A percentile compares a stretch with the other conserved stretches of the same genome.
Evolutionary conservation across 2,113 vertebrate species (phyloP).

Genomic region (Ifrita kowaldi): DNA sequence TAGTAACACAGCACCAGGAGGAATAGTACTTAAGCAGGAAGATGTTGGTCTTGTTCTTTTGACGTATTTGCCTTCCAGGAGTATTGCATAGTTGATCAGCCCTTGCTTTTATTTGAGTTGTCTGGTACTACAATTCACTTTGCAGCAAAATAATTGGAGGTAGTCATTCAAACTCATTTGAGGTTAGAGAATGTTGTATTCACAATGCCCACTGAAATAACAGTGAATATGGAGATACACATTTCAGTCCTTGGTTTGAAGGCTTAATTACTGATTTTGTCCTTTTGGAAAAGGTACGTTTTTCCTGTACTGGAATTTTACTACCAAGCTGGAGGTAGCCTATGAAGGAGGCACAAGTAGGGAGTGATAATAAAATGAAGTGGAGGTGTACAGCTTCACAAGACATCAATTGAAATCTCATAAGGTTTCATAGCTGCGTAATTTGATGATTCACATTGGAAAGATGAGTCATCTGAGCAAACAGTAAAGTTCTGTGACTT

Average conservation of each 20-base stretch:
- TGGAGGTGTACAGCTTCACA: constrained; percentile 18
- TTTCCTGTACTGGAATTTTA: background rate
- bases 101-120: background rate
- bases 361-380: background rate
- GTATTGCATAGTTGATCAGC: background rate
- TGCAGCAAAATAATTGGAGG: background rate
- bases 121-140: background rate
- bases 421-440: background rate
- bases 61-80: background rate
- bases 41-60: background rate
- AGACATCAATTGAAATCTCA: background rate
- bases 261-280: background rate
- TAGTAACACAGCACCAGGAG: background rate
- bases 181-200: background rate
- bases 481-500: constrained; percentile 28
- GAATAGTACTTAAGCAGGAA: background rate
- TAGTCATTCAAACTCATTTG: background rate
- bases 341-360: background rate
- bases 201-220: background rate
- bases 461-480: constrained; percentile 44
- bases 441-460: constrained; percentile 46
- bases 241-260: background rate
- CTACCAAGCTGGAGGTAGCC: background rate
- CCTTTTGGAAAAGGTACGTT: background rate
- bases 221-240: background rate